These are phyloP conservation scores for Pao palembangensis DNA, from an alignment of 2,113 vertebrate genomes.

Conservation along the genomic window DNA sequence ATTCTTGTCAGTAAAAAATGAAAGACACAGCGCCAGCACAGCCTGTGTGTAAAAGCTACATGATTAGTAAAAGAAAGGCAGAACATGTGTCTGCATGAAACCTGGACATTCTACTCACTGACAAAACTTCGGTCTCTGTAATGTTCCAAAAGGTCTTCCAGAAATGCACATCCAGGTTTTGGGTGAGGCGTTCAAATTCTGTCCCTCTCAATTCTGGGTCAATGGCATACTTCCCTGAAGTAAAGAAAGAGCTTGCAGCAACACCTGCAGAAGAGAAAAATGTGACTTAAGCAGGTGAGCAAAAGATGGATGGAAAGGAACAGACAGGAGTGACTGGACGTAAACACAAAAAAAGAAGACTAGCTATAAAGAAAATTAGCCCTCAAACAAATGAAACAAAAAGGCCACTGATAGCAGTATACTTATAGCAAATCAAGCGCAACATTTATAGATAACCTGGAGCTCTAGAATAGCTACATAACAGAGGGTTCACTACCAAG, in stretches of 20 bases:
- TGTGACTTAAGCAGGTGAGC: background rate
- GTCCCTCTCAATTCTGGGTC: constrained; percentile 86
- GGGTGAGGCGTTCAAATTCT: constrained; percentile 86
- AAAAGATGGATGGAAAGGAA: background rate
- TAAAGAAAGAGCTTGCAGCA: constrained; percentile 86
- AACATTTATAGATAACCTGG: background rate
- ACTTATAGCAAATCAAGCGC: background rate
- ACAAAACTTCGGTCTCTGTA: constrained; percentile 85
- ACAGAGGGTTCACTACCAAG: constrained; percentile 18
- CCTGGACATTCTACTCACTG: constrained; percentile 65
- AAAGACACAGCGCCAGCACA: constrained; percentile 11
- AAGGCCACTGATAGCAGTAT: background rate
- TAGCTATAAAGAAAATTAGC: background rate
- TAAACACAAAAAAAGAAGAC: background rate
- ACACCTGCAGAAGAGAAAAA: constrained; percentile 71
- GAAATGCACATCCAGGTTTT: constrained; percentile 88
- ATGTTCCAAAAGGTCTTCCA: constrained; percentile 93
- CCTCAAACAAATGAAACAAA: constrained; percentile 5
- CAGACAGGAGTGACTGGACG: background rate
- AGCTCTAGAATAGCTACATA: background rate
- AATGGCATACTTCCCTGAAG: constrained; percentile 85
- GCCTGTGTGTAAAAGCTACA: background rate
- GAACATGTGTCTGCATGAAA: background rate
- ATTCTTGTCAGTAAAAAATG: constrained; percentile 25
- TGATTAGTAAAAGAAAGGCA: background rate